Base-by-base conservation (phyloP, 2,888 invertebrate species). In the Ptychoptera albimana region DNA sequence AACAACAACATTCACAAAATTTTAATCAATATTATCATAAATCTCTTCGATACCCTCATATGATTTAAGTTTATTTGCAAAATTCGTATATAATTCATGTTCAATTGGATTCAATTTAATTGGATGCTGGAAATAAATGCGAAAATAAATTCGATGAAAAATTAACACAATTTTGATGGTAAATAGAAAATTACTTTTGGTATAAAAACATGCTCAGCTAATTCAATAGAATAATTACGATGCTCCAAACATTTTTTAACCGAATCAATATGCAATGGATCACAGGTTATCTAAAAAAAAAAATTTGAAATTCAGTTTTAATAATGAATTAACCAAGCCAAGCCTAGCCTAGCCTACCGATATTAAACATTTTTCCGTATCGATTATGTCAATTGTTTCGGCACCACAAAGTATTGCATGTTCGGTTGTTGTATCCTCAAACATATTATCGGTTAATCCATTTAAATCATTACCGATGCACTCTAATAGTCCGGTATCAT, bases 391-490 rank as follows among this genome's bases (percentile, higher is more conserved):
- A 4, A 81, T 76, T 49, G 82, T 82, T 60, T 81, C 79, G 1
- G 80, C 80, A 1, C 76, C 79, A 14, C 68, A 67, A 51, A 72
- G 70, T 50, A 83, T 82, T 0, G 82, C 83, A 63, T 77, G 72
- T 23, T 75, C 76, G 1, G 73, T 71, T 2, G 74, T 75, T 35
- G 60, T 54, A 50, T 80, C 77, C 30, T 74, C 56, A 38, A 69
- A 51, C 39, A 61, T 63, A n/a, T 61, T 55, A 15, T 53, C 45
- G n/a, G 53, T 39, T 3, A 32, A 15, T 37, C 23, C 38, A 36
- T 35, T 5, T 43, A 36, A 2, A 53, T 51, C 2, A 60, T 59
- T 13, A 60, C 51, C 42, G 63, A 61, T 0, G 72, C 68, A 23
- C 50, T 71, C 62, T 14, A 82, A 65, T 1, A 74, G 58, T 1